These are phyloP conservation scores for Pogonocichla stellata DNA, from an alignment of 2,113 vertebrate genomes.

Conservation along the genomic window DNA sequence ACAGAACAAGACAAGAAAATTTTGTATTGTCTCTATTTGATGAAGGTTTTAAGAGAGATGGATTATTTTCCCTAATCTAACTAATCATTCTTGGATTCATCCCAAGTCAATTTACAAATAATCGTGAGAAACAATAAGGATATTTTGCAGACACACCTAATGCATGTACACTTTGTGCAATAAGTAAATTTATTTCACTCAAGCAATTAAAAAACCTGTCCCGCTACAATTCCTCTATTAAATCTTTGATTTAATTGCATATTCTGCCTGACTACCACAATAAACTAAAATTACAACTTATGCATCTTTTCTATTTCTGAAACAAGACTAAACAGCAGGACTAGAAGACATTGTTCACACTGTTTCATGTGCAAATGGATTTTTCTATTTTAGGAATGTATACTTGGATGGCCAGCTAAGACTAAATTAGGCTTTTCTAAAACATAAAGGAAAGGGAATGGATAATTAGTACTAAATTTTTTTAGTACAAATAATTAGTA, in stretches of 20 bases:
- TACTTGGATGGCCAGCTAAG: neutral
- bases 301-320: neutral
- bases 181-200: neutral
- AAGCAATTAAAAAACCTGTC: neutral
- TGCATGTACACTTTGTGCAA: fast-evolving
- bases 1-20: neutral
- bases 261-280: neutral
- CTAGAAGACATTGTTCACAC: neutral
- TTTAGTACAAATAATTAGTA: neutral
- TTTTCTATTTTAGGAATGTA: neutral
- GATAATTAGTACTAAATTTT: neutral
- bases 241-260: neutral
- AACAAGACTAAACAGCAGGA: neutral
- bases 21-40: neutral
- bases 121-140: neutral
- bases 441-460: neutral
- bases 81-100: neutral
- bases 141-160: neutral
- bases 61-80: neutral
- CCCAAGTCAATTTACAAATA: neutral
- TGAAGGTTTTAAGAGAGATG: neutral
- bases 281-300: neutral
- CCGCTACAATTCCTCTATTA: neutral
- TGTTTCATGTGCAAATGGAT: neutral
- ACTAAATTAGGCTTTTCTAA: neutral